Percentiles rank a stretch among this genome's conserved stretches.
These are phyloP conservation scores for Eleginops maclovinus DNA, from an alignment of 2,113 vertebrate species.

Conservation along the genomic window DNA sequence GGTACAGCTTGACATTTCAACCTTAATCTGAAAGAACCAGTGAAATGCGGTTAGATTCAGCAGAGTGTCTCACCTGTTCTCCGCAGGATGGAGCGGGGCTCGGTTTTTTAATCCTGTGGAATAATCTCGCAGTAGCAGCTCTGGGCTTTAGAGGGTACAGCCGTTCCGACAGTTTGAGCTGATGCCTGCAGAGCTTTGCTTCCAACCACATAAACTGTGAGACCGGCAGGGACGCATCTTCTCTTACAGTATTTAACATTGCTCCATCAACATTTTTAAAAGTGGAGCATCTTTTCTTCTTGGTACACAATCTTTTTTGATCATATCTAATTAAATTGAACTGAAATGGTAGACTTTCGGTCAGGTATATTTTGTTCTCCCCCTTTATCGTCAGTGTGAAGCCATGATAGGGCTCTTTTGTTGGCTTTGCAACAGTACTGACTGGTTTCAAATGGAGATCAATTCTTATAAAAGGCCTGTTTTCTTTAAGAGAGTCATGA, in stretches of 20 bases:
- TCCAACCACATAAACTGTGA: slow-evolving; percentile 61
- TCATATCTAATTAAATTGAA: slow-evolving; percentile 1
- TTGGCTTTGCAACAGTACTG: not conserved
- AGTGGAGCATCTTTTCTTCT: slow-evolving; percentile 21
- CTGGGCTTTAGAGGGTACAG: slow-evolving; percentile 53
- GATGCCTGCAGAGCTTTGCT: slow-evolving; percentile 60
- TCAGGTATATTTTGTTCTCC: too few species aligned
- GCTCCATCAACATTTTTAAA: slow-evolving; percentile 53
- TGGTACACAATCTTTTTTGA: slow-evolving; percentile 5
- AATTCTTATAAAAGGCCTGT: not conserved
- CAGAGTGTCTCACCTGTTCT: slow-evolving; percentile 62
- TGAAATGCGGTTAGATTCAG: slow-evolving; percentile 12
- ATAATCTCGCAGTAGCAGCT: slow-evolving; percentile 54
- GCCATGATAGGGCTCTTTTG: not conserved
- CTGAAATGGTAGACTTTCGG: slow-evolving; percentile 16
- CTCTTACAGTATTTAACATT: slow-evolving; percentile 36
- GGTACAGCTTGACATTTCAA: slow-evolving; percentile 56
- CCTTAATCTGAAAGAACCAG: slow-evolving; percentile 25
- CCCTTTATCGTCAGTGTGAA: not conserved
- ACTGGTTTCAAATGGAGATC: not conserved
- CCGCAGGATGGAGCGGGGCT: slow-evolving; percentile 9
- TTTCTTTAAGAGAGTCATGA: too few species aligned
- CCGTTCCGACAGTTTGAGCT: slow-evolving; percentile 56
- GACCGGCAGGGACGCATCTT: slow-evolving; percentile 42
- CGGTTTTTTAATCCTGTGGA: slow-evolving; percentile 40